Evolutionary conservation across 2,797 vertebrate genomes (phyloP).

Genomic region (Melanotaenia trifasciata): DNA sequence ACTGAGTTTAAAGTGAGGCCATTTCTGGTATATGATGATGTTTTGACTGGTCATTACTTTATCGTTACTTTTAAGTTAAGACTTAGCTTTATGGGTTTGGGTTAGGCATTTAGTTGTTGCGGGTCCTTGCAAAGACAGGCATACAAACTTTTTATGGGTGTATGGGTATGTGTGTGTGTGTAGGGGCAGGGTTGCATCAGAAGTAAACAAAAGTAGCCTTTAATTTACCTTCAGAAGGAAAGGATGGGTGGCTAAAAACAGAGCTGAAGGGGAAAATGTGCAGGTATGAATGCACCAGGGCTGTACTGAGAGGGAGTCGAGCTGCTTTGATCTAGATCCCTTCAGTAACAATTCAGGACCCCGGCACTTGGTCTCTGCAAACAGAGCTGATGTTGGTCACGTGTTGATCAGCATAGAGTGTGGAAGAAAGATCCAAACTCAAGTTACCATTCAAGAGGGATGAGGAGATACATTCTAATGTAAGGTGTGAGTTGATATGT

Average conservation of each 20-base stretch:
- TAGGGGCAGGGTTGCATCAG: constrained; percentile 13
- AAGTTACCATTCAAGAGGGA: too few relatives aligned
- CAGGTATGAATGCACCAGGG: not conserved
- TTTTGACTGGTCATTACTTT: not conserved
- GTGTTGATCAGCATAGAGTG: not conserved
- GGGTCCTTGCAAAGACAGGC: not conserved
- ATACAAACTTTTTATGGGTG: constrained; percentile 4
- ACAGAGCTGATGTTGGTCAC: not conserved
- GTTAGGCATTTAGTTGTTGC: not conserved
- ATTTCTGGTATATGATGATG: not conserved
- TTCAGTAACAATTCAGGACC: too few relatives aligned
- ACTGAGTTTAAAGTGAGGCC: not conserved
- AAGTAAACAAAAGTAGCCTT: constrained; percentile 56
- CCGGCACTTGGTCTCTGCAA: not conserved
- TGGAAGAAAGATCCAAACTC: not conserved
- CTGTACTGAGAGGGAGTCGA: not conserved
- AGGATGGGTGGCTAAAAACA: constrained; percentile 34
- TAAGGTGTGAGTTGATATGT: too few relatives aligned
- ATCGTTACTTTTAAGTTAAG: not conserved
- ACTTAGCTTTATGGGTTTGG: not conserved
- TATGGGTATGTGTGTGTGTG: constrained; percentile 2
- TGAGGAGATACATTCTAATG: too few relatives aligned
- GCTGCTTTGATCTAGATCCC: too few relatives aligned
- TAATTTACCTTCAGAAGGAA: constrained; percentile 45
- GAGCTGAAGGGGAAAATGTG: constrained; percentile 9